Conservation (phyloP, 2,797 vertebrate genomes). For the Ciconia nigra region DNA sequence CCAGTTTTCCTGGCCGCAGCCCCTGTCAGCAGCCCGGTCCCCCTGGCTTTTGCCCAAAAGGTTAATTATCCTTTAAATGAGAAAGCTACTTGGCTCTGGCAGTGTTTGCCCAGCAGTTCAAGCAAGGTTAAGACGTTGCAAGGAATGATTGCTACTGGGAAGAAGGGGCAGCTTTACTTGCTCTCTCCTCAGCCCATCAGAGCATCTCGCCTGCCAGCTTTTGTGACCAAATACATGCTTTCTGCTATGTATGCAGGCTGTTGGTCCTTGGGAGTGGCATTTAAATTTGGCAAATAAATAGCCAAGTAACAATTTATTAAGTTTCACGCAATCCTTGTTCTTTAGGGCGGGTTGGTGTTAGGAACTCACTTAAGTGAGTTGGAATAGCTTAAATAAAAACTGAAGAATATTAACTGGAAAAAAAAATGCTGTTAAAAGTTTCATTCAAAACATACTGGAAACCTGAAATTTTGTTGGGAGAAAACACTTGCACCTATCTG, state of each 20-base stretch:
- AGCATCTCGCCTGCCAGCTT: not conserved
- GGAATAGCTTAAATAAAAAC: not conserved
- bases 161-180: not conserved
- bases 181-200: not conserved
- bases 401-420: not conserved
- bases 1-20: not conserved
- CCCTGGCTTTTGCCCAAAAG: not conserved
- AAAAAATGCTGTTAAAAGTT: not conserved
- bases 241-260: rapidly evolving
- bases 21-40: not conserved
- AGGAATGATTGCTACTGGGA: not conserved
- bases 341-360: not conserved
- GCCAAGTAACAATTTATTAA: not conserved
- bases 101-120: not conserved
- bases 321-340: not conserved
- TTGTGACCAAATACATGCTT: not conserved
- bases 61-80: not conserved
- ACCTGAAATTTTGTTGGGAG: not conserved
- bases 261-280: not conserved
- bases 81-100: not conserved
- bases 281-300: not conserved
- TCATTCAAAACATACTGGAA: not conserved
- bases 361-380: not conserved
- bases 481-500: not conserved
- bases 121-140: not conserved